Base-by-base conservation (phyloP, 2,888 invertebrate genomes). In the Poecilus cupreus region DNA sequence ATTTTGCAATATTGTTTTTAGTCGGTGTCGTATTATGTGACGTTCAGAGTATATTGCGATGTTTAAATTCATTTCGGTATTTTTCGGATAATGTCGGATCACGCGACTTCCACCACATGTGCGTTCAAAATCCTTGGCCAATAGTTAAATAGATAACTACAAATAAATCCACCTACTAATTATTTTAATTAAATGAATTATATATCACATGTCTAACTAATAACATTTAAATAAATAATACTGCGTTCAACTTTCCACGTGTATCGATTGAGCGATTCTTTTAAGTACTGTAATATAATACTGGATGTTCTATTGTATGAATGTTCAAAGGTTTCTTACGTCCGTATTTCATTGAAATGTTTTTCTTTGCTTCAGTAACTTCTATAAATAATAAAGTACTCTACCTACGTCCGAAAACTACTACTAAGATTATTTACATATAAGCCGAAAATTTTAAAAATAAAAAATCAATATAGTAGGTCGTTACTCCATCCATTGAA, bases 51-150 rank as follows among this genome's bases (percentile, higher is more conserved):
- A 74, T 75, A 81, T 75, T 81, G 81, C 81, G 81, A 81, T 84
- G 83, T 84, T 84, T 83, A 83, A 84, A 84, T 84, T 83, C 83
- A 81, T 82, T 74, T 85, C 84, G 84, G 82, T 20, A 64, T 83
- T 82, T 54, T 70, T 83, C 83, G 84, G 81, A 26, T 82, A 24
- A 60, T 60, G 6, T 49, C 81, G 81, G 57, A 57, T 81, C 81
- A 81, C 74, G 81, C 60, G 81, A 81, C 75, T 18, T 26, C 18
- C 26, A 75, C 74, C 57, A 80, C 80, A 80, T 72, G 80, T 80
- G 80, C 72, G 72, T 57, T 37, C 37, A 43, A 70, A 72, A 51
- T 72, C 80, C 49, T 80, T 57, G 72, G 72, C 54, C 13, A 68
- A 18, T 8, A 16, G 37, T 37, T 68, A 68, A 13, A 68, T 18